Conservation (phyloP, 2,113 vertebrate genomes). For the Megaceryle torquata region DNA sequence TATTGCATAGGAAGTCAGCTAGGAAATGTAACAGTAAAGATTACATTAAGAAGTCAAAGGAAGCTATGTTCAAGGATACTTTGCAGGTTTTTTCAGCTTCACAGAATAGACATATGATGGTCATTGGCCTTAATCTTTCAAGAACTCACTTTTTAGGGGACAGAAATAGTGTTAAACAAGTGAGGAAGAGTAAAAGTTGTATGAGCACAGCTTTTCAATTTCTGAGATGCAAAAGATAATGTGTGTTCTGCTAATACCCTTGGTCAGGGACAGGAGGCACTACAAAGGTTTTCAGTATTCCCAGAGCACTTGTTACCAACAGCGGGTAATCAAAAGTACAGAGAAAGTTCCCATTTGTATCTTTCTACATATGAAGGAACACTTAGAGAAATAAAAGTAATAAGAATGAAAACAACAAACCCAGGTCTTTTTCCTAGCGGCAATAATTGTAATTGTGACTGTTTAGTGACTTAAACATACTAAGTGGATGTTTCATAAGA, state of each 20-base stretch:
- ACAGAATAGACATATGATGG: neutral
- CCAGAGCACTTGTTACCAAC: neutral
- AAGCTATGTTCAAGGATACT: neutral
- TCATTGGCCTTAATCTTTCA: neutral
- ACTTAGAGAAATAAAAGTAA: neutral
- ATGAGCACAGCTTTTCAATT: neutral
- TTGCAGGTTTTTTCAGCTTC: neutral
- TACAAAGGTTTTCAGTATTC: neutral
- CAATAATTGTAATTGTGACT: neutral
- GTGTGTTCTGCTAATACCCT: neutral
- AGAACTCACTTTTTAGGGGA: neutral
- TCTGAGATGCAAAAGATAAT: neutral
- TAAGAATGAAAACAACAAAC: neutral
- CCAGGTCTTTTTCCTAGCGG: neutral
- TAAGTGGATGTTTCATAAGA: neutral
- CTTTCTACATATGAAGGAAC: neutral
- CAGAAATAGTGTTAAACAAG: neutral
- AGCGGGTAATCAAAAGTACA: neutral
- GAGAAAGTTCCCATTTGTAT: neutral
- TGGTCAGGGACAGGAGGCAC: neutral
- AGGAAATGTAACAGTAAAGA: neutral
- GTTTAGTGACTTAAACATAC: neutral
- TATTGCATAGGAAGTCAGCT: constrained; percentile 14
- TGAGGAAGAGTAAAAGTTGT: neutral
- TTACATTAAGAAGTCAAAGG: constrained; percentile 31